phyloP scores from a whole-genome alignment of 2,113 vertebrate genomes.

The Hydrochoerus hydrochaeris region DNA sequence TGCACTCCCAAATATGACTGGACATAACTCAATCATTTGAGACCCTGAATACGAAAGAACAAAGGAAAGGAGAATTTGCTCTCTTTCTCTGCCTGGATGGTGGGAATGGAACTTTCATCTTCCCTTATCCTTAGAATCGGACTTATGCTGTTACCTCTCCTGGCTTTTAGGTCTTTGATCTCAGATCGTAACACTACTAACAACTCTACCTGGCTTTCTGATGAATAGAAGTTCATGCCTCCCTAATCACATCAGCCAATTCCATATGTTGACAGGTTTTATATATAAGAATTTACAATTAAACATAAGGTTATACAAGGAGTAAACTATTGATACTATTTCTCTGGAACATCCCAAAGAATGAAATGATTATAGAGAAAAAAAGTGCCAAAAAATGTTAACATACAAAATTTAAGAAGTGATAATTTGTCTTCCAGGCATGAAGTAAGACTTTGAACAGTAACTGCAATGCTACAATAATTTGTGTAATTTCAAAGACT shows the following conservation, averaged over 20 bases:
- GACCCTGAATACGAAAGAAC: background rate
- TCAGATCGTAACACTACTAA: background rate
- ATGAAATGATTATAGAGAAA: background rate
- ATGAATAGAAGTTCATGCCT: no score
- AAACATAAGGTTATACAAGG: background rate
- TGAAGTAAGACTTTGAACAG: background rate
- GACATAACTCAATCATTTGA: background rate
- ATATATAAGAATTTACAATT: background rate
- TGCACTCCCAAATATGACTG: no score
- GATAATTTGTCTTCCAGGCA: background rate
- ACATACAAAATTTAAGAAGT: background rate
- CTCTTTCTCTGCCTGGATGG: background rate
- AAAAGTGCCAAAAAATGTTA: background rate
- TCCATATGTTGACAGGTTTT: no score
- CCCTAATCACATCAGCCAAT: background rate
- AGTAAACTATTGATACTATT: background rate
- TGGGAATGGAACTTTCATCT: background rate
- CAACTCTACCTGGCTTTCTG: background rate
- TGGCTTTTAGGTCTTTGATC: background rate
- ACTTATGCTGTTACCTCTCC: background rate
- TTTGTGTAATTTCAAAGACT: background rate
- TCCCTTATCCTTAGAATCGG: background rate
- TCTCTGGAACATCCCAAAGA: background rate
- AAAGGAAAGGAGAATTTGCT: background rate
- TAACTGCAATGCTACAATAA: background rate